Evolutionary conservation across 35 echinoderm and acorn worm genomes (phyloP).

Genomic region (Ophioderma brevispina): DNA sequence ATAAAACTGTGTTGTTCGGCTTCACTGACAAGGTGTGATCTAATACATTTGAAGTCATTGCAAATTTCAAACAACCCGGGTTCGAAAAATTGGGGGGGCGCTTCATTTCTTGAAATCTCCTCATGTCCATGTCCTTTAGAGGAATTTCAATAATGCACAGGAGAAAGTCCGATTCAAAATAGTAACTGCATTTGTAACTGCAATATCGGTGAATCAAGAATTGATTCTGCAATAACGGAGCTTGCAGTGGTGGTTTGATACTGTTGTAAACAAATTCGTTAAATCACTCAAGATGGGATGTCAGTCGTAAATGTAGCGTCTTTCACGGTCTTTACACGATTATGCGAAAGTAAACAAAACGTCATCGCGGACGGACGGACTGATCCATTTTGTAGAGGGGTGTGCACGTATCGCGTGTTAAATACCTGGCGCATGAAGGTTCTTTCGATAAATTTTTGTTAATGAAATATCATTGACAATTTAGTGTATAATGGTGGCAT

Average conservation of each 20-base stretch:
- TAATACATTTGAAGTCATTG: too few relatives aligned
- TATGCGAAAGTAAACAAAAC: conserved; percentile 8
- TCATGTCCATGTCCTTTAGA: neutral
- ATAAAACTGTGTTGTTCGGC: too few relatives aligned
- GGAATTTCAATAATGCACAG: neutral
- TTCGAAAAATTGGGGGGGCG: neutral
- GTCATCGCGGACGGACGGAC: neutral
- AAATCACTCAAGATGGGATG: neutral
- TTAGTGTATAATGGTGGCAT: too few relatives aligned
- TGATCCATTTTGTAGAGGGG: neutral
- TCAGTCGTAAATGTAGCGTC: neutral
- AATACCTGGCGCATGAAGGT: too few relatives aligned
- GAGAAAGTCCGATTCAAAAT: neutral
- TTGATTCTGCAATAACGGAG: neutral
- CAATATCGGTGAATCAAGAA: neutral
- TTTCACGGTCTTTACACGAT: neutral
- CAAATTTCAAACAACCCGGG: too few relatives aligned
- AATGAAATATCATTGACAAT: too few relatives aligned
- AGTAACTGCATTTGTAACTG: too few relatives aligned
- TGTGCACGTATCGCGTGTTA: neutral
- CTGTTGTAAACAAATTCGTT: neutral
- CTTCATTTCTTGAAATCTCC: neutral
- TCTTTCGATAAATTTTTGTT: too few relatives aligned
- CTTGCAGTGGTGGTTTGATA: neutral
- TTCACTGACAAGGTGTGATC: too few relatives aligned